These are phyloP conservation scores for Oophaga sylvatica DNA, from an alignment of 2,797 vertebrate genomes.

Conservation along the genomic window DNA sequence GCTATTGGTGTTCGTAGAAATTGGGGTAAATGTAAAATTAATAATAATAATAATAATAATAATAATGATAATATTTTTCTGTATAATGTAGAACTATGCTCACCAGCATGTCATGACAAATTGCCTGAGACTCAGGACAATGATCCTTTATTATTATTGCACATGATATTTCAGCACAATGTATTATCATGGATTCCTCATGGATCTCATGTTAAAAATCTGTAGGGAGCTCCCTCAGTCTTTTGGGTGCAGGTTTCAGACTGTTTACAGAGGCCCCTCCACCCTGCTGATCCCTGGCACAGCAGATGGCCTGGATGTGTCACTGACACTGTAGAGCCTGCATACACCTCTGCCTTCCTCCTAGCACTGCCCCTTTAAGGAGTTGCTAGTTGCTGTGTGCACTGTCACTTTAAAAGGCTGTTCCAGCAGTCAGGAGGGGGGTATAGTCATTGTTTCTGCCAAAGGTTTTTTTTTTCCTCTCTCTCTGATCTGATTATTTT, in stretches of 20 bases:
- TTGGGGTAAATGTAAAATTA: neutral
- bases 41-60: neutral
- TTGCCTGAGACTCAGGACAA: too few species aligned
- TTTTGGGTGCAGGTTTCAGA: neutral
- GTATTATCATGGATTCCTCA: neutral
- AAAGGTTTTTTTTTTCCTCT: slow-evolving; percentile 59
- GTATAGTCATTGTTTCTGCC: slow-evolving; percentile 65
- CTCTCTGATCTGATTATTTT: slow-evolving; percentile 61
- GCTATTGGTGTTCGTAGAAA: neutral
- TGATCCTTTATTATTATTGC: too few species aligned
- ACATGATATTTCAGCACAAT: neutral
- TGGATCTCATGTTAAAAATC: neutral
- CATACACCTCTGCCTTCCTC: neutral
- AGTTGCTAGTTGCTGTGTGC: neutral
- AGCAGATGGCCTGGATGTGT: slow-evolving; percentile 3
- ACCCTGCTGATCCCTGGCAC: neutral
- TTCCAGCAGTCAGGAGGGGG: slow-evolving; percentile 56
- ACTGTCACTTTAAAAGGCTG: slow-evolving; percentile 77
- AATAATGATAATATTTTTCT: neutral
- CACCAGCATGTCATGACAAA: too few species aligned
- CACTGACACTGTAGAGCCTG: neutral
- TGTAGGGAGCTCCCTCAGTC: neutral
- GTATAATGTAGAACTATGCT: neutral
- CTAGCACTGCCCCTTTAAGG: slow-evolving; percentile 57
- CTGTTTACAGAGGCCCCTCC: neutral